phyloP scores from a whole-genome alignment of 1,140 invertebrate genomes.

The Chymomyza costata region DNA sequence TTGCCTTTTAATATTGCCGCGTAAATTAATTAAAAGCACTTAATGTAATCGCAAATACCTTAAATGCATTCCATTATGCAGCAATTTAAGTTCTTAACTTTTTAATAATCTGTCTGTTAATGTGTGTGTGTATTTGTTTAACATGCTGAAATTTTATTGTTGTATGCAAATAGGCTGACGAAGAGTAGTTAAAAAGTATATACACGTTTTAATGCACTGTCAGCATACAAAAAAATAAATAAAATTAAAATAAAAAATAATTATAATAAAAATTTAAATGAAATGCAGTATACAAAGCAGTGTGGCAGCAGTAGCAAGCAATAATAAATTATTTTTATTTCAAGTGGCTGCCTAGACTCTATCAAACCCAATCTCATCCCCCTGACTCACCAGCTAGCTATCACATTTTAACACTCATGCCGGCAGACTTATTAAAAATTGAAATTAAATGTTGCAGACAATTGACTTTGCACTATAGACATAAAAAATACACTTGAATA shows the following conservation, averaged over 20 bases:
- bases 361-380: no score
- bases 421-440: no score
- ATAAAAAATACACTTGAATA: no score
- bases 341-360: not conserved
- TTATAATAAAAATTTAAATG: slow-evolving; percentile 31
- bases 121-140: slow-evolving; percentile 26
- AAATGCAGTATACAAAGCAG: slow-evolving; percentile 20
- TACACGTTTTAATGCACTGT: slow-evolving; percentile 36
- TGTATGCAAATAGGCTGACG: slow-evolving; percentile 1
- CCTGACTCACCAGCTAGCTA: no score
- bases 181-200: not conserved
- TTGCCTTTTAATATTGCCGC: slow-evolving; percentile 10
- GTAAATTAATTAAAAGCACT: slow-evolving; percentile 55
- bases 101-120: slow-evolving; percentile 48
- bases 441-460: no score
- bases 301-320: slow-evolving; percentile 9
- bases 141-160: no score
- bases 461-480: no score
- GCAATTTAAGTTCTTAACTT: slow-evolving; percentile 67
- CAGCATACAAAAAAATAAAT: slow-evolving; percentile 38
- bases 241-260: slow-evolving; percentile 39
- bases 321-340: slow-evolving; percentile 44
- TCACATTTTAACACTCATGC: no score
- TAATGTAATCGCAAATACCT: slow-evolving; percentile 53
- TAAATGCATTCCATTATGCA: slow-evolving; percentile 57